Conservation (phyloP, 2,113 vertebrate species). For the Polypterus senegalus region DNA sequence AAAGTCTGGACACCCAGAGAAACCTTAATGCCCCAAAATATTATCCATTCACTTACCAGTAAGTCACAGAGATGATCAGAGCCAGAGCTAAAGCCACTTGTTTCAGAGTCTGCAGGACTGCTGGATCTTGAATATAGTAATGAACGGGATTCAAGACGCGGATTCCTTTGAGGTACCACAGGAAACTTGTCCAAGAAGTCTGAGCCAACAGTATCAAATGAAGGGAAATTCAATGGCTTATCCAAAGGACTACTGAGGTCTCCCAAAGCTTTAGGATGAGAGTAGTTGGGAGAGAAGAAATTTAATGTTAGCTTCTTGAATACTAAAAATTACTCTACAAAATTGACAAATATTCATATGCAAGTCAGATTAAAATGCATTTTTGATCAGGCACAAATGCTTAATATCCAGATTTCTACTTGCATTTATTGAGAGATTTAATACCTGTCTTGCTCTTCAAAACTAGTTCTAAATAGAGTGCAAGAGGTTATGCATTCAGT, state of each 20-base stretch:
- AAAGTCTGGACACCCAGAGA: too few species aligned
- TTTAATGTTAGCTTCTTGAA: not conserved
- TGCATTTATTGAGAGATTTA: too few species aligned
- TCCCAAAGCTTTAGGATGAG: slow-evolving; percentile 35
- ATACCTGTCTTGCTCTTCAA: too few species aligned
- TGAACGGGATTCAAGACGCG: slow-evolving; percentile 71
- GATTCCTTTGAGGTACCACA: slow-evolving; percentile 55
- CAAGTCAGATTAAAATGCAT: too few species aligned
- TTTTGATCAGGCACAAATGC: too few species aligned
- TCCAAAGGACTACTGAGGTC: slow-evolving; percentile 74
- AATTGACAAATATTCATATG: too few species aligned
- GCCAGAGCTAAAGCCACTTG: slow-evolving; percentile 94
- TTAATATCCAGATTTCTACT: too few species aligned
- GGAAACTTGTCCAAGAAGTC: slow-evolving; percentile 81
- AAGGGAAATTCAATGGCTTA: slow-evolving; percentile 65
- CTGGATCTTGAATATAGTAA: slow-evolving; percentile 86
- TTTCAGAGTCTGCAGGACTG: slow-evolving; percentile 93
- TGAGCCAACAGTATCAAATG: slow-evolving; percentile 59
- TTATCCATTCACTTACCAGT: slow-evolving; percentile 52
- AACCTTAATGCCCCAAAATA: too few species aligned
- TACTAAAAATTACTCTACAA: too few species aligned
- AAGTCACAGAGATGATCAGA: slow-evolving; percentile 90
- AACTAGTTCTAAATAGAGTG: too few species aligned
- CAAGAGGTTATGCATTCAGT: too few species aligned
- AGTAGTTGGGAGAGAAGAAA: not conserved